phyloP scores from a whole-genome alignment of 2,888 invertebrate genomes.

The Tachina fera region DNA sequence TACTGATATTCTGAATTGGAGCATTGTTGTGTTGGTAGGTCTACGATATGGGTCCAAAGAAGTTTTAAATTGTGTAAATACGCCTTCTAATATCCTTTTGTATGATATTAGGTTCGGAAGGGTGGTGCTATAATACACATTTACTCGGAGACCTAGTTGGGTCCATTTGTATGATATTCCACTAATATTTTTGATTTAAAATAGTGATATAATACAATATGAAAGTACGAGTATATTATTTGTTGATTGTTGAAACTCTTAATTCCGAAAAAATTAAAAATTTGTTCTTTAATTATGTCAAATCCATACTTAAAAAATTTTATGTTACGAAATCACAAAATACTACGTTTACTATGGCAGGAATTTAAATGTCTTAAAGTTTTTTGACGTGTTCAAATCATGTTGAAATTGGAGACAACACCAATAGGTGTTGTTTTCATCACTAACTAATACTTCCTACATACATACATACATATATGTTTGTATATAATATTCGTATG shows the following conservation, averaged over 20 bases:
- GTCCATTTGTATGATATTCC: no score
- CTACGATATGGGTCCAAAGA: no score
- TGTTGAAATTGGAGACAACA: conserved; percentile 43
- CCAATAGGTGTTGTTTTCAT: conserved; percentile 27
- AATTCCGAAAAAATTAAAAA: neutral
- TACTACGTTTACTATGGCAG: neutral
- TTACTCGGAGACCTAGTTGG: no score
- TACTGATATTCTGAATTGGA: no score
- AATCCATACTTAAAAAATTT: neutral
- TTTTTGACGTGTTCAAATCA: conserved; percentile 17
- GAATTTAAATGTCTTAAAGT: neutral
- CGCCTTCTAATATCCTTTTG: no score
- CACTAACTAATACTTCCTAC: neutral
- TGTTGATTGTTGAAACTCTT: neutral
- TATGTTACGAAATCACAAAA: neutral
- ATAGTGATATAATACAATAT: no score
- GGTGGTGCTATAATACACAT: no score
- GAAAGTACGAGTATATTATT: no score
- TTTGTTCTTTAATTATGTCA: neutral
- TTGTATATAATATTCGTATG: neutral
- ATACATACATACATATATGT: neutral
- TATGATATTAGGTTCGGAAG: no score
- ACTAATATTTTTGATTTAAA: no score
- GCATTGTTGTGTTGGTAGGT: no score
- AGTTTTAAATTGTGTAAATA: no score